Evolutionary conservation across 2,888 invertebrate species (phyloP).

Genomic region (Lochmaea capreae): DNA sequence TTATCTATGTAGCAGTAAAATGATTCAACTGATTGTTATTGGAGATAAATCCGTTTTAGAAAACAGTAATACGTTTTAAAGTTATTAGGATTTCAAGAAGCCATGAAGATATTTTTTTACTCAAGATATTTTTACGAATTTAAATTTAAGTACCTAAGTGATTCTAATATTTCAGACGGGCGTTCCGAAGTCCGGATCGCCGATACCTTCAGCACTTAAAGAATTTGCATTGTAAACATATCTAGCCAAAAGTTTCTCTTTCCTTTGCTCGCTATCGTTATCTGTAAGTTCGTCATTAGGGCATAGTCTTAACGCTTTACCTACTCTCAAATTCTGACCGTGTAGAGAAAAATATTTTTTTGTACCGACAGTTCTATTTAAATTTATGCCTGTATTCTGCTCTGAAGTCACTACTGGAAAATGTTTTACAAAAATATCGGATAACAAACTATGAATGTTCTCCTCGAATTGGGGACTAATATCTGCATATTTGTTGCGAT

Average conservation of each 20-base stretch:
- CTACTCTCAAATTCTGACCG: conserved; percentile 62
- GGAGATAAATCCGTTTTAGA: neutral
- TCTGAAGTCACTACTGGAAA: conserved; percentile 47
- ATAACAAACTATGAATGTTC: conserved; percentile 63
- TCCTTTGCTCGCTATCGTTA: conserved; percentile 59
- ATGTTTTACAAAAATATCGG: conserved; percentile 64
- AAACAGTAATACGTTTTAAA: conserved; percentile 6
- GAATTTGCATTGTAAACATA: conserved; percentile 65
- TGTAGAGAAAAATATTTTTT: conserved; percentile 63
- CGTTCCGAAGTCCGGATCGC: conserved; percentile 77
- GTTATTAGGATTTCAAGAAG: conserved; percentile 8
- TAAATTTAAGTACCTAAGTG: conserved; percentile 10
- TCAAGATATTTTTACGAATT: conserved; percentile 11
- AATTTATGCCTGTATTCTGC: conserved; percentile 24
- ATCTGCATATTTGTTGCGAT: conserved; percentile 48
- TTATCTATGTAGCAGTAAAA: neutral
- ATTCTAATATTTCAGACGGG: conserved; percentile 67
- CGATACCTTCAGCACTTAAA: conserved; percentile 68
- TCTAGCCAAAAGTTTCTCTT: conserved; percentile 64
- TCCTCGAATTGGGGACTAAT: conserved; percentile 64
- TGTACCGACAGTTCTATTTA: conserved; percentile 54
- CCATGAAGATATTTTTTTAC: conserved; percentile 14
- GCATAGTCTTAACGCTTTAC: conserved; percentile 63
- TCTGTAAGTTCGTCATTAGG: conserved; percentile 61
- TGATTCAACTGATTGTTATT: neutral